These are phyloP conservation scores for Himalopsyche anomala DNA, from an alignment of 2,888 invertebrate species.

Conservation along the genomic window DNA sequence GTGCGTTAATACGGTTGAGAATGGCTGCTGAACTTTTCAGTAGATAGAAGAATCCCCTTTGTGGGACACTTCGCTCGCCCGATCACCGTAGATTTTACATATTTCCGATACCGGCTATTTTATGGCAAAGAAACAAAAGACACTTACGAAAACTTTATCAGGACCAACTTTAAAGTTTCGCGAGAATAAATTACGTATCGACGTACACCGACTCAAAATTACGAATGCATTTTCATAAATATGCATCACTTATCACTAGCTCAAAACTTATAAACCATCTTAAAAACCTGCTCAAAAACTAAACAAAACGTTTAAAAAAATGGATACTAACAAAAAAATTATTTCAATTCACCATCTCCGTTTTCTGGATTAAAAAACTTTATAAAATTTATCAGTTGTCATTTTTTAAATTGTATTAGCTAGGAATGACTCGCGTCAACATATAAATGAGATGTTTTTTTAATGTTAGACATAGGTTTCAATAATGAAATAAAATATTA, in stretches of 20 bases:
- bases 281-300: neutral
- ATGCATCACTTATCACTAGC: too few species aligned
- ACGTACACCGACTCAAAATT: neutral
- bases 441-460: too few species aligned
- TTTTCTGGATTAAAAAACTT: too few species aligned
- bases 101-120: slow-evolving; percentile 34
- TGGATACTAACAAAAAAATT: too few species aligned
- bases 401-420: too few species aligned
- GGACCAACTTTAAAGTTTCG: neutral
- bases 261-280: neutral
- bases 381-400: too few species aligned
- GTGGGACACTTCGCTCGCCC: slow-evolving; percentile 16
- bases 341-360: too few species aligned
- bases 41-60: neutral
- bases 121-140: slow-evolving; percentile 39
- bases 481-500: too few species aligned
- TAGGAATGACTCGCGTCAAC: too few species aligned
- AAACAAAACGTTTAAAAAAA: too few species aligned
- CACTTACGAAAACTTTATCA: neutral
- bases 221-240: neutral
- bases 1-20: neutral
- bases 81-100: slow-evolving; percentile 27
- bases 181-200: neutral
- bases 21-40: neutral
- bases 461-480: too few species aligned